Conservation (phyloP, 2,888 invertebrate genomes). For the Pristionchus fissidentatus region DNA sequence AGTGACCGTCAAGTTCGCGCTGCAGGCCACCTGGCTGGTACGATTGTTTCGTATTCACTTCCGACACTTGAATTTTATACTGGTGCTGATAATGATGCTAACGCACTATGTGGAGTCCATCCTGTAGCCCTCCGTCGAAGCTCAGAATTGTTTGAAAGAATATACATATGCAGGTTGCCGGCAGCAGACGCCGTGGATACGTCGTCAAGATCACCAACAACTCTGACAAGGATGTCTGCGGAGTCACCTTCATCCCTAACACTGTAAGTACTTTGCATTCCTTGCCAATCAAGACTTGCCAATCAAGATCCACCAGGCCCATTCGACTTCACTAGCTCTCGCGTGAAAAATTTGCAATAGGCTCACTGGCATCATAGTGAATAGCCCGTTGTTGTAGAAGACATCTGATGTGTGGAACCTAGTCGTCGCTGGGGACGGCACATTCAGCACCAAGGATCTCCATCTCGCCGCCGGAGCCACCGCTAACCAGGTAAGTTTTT, state of each 20-base stretch:
- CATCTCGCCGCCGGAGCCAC: neutral
- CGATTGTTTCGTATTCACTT: too few species aligned
- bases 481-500: neutral
- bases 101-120: too few species aligned
- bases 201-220: slow-evolving; percentile 14
- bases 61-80: neutral
- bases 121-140: too few species aligned
- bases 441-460: neutral
- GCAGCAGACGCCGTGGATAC: neutral
- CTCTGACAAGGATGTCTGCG: slow-evolving; percentile 15
- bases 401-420: neutral
- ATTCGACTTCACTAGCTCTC: neutral
- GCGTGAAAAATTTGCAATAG: neutral
- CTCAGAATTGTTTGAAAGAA: too few species aligned
- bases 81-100: too few species aligned
- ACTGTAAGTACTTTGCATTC: neutral
- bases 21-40: neutral
- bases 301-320: too few species aligned
- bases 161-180: neutral
- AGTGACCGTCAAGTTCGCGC: slow-evolving; percentile 14
- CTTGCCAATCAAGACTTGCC: too few species aligned
- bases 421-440: neutral
- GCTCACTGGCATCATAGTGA: neutral
- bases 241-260: slow-evolving; percentile 8
- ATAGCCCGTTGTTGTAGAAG: neutral